Evolutionary conservation across 2,888 invertebrate species (phyloP).

Genomic region (Strigamia transsilvanica): DNA sequence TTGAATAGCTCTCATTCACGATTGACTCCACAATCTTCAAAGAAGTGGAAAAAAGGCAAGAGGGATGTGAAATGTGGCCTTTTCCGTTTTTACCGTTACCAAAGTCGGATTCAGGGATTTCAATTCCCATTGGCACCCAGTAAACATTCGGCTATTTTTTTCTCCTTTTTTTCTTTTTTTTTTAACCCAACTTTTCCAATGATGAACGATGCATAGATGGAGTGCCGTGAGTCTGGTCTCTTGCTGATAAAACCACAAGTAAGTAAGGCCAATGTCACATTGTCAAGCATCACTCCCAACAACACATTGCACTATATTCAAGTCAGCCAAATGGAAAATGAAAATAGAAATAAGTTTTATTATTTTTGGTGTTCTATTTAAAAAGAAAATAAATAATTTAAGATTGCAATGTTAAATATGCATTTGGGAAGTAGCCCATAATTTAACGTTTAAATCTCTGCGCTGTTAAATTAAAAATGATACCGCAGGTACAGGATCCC

Average conservation of each 20-base stretch:
- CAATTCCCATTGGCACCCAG: conserved; percentile 13
- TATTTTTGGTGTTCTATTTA: background rate
- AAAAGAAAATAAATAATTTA: background rate
- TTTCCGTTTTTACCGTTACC: conserved; percentile 5
- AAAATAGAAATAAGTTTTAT: background rate
- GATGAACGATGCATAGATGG: conserved; percentile 12
- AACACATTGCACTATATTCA: conserved; percentile 11
- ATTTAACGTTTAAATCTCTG: conserved; percentile 7
- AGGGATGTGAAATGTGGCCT: conserved; percentile 22
- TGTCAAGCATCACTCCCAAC: conserved; percentile 26
- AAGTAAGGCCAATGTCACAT: background rate
- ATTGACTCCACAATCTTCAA: conserved; percentile 30
- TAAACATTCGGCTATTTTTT: background rate
- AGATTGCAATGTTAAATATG: background rate
- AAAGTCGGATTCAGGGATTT: conserved; percentile 3
- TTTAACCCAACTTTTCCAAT: background rate
- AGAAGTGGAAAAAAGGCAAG: conserved; percentile 32
- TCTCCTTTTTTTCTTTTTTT: background rate
- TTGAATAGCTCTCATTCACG: conserved; percentile 38
- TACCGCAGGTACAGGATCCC: background rate
- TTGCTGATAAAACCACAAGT: conserved; percentile 17
- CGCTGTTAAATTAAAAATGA: background rate
- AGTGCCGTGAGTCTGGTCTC: background rate
- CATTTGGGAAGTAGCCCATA: background rate
- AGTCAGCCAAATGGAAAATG: background rate